phyloP scores from a whole-genome alignment of 2,113 vertebrate species.

The Anarrhichthys ocellatus region DNA sequence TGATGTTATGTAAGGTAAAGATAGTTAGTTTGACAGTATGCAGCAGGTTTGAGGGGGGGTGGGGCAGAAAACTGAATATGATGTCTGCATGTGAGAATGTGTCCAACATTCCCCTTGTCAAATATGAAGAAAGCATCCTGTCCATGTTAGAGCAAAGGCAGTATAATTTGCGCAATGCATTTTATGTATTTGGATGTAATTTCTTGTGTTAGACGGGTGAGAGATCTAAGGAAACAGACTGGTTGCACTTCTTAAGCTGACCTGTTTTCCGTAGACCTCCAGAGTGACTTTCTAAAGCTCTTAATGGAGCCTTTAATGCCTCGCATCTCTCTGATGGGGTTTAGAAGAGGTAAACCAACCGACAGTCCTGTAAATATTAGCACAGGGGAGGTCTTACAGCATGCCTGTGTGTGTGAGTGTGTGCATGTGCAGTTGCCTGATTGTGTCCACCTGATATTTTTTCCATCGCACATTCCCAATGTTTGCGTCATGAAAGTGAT shows the following conservation, averaged over 20 bases:
- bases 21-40: not conserved
- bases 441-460: slow-evolving; percentile 39
- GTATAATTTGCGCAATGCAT: not conserved
- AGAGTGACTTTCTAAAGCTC: slow-evolving; percentile 55
- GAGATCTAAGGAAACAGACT: slow-evolving; percentile 14
- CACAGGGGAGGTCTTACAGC: slow-evolving; percentile 24
- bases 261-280: slow-evolving; percentile 32
- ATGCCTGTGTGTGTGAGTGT: slow-evolving; percentile 34
- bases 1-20: slow-evolving; percentile 42
- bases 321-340: slow-evolving; percentile 41
- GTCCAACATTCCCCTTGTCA: not conserved
- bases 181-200: not conserved
- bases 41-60: not conserved
- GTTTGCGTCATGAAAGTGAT: slow-evolving; percentile 10
- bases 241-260: slow-evolving; percentile 35
- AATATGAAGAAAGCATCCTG: not conserved
- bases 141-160: not conserved
- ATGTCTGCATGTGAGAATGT: not conserved
- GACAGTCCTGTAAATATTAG: slow-evolving; percentile 74
- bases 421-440: slow-evolving; percentile 39
- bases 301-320: slow-evolving; percentile 71
- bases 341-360: slow-evolving; percentile 61
- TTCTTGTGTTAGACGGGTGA: not conserved
- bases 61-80: not conserved
- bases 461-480: slow-evolving; percentile 42